A percentile compares a stretch with the other conserved stretches of the same genome.
phyloP scores from a whole-genome alignment of 2,113 vertebrate species.

The Sialia sialis region DNA sequence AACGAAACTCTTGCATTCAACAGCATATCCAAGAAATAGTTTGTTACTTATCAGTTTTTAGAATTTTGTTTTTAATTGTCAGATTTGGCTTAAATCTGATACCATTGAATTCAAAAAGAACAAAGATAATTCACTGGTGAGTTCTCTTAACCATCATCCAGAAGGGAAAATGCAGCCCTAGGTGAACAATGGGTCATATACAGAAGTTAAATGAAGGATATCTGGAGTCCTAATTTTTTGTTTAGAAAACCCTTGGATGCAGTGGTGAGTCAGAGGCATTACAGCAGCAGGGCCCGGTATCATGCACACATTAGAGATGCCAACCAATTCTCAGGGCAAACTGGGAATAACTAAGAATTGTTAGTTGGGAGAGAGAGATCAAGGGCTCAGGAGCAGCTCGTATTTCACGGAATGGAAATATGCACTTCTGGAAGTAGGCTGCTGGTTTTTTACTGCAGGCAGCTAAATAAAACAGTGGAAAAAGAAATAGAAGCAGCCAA shows the following conservation, averaged over 20 bases:
- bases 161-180: background rate
- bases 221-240: background rate
- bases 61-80: background rate
- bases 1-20: background rate
- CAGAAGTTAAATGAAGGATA: background rate
- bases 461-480: conserved; percentile 47
- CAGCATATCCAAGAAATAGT: background rate
- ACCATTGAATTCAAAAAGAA: background rate
- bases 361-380: background rate
- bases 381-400: background rate
- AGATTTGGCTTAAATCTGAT: background rate
- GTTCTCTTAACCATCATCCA: background rate
- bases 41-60: background rate
- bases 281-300: background rate
- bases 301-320: background rate
- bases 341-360: background rate
- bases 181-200: background rate
- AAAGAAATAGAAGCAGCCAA: background rate
- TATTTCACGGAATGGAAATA: conserved; percentile 22
- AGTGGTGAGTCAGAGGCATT: background rate
- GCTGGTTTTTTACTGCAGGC: background rate
- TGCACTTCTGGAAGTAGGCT: background rate
- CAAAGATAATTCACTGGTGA: background rate
- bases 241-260: background rate
- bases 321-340: background rate